Evolutionary conservation across 2,113 vertebrate genomes (phyloP), one percentile per base, ranked within the genome.

Genomic region (Petrocephalus microphthalmus): DNA sequence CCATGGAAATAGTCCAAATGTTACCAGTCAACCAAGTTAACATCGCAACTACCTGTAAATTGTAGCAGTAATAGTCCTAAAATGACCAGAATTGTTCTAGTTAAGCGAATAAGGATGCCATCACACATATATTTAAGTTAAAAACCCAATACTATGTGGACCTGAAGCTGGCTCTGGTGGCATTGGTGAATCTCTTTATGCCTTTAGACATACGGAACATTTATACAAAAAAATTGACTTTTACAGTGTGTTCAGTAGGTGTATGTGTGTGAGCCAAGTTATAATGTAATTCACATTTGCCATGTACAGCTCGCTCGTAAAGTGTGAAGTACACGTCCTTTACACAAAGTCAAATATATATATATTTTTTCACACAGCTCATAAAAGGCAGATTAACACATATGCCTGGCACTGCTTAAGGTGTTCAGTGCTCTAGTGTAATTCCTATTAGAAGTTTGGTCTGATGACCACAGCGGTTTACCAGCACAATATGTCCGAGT

Each of bases 401-500:
- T 54, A 25, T 17, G 88, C 29, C 88, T 53, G 83, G 88, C 88
- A 74, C 83, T 85, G 89, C 54, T 89, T 78, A 87, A 84, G 84
- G 67, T 51, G 15, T 74, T 56, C 78, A 25, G 11, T 22, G 54
- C 53, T 56, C 22, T 67, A 49, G 17, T 53, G 60, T 64, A 85
- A 87, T 85, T 88, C 22, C 29, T 37, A 42, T 78, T 51, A 88
- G 57, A 53, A 84, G 33, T 87, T 53, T 54, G 86, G 51, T 90
- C 85, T 92, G 90, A 81, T 89, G 90, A 93, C 92, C 89, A 87
- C 90, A 90, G 90, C 88, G 74, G 8, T 93, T 93, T 92, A 94
- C 92, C 90, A 88, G 88, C 81, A 91, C 93, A 90, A 94, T 92
- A 92, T 91, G 91, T 92, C 90, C 92, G 91, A 93, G 83, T 85